Base-by-base conservation (phyloP, 2,797 vertebrate genomes). In the Rhinatrema bivittatum region DNA sequence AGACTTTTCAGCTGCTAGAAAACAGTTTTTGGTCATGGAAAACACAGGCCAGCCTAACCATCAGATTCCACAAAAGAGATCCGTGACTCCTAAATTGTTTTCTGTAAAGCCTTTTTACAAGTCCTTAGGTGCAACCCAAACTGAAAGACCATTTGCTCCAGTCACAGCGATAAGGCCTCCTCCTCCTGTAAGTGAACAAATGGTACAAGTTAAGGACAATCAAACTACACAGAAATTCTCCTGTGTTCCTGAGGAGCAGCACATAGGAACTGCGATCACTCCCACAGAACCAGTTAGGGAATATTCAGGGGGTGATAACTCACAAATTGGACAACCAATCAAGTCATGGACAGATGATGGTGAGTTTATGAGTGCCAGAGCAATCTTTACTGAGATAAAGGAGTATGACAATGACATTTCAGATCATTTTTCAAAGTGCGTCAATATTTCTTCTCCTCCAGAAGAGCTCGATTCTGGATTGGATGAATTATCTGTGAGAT, bases 381-480 rank as follows among this genome's bases (percentile, higher is more conserved):
- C 94, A 0, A 74, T 94, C 18, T 88, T 94, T 82, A 93, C 91
- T 0, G 65, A 96, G 65, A 72, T 97, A 45, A 93, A 72, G 11
- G 93, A 93, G 23, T 93, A 96, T 0, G 91, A 91, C 10, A 82
- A 84, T 19, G 78, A 81, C 4, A 44, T 88, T 42, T 41, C 79
- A 49, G 78, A 84, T 56, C 82, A 77, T n/a, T 85, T 86, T 38
- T 68, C 78, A 4, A 80, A 60, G 36, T 79, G 81, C 4, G 51
- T 71, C 25, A 84, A 68, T 2, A 37, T 72, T 7, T 76, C 81
- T 22, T 86, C 76, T 12, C 82, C 84, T 42, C 85, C 78, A 5
- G 93, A 99, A 35, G 95, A 99, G 68, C 87, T 90, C 1, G 92
- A 97, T 76, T 98, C 94, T 0, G 96, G 94, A 28, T 66, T 99